These are phyloP conservation scores for Xestia c-nigrum DNA, from an alignment of 2,888 invertebrate species.

Conservation along the genomic window DNA sequence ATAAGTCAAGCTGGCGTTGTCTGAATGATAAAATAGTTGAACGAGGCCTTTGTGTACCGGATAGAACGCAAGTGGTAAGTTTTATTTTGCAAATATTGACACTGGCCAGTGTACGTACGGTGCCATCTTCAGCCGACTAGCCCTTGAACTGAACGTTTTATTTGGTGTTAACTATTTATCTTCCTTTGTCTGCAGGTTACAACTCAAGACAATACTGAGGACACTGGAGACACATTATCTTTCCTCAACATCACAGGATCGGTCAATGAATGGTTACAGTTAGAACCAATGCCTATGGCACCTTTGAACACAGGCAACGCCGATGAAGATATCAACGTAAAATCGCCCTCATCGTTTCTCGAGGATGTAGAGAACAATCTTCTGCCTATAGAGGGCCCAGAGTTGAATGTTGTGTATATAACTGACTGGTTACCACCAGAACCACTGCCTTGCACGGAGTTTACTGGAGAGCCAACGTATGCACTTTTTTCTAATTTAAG, in stretches of 20 bases:
- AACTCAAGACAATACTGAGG: constrained; percentile 58
- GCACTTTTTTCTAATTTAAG: constrained; percentile 73
- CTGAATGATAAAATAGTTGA: constrained; percentile 92
- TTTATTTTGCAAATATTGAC: not conserved
- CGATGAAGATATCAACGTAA: constrained; percentile 60
- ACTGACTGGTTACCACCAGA: constrained; percentile 91
- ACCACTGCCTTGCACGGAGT: constrained; percentile 86
- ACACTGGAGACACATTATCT: constrained; percentile 74
- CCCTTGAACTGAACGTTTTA: not conserved
- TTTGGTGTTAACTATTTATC: not conserved
- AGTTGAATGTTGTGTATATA: constrained; percentile 78
- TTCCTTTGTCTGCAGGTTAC: constrained; percentile 39
- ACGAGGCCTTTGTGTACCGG: constrained; percentile 91
- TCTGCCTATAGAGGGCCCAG: constrained; percentile 27
- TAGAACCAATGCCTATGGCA: constrained; percentile 80
- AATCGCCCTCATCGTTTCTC: constrained; percentile 61
- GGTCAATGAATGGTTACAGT: constrained; percentile 82
- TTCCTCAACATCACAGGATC: constrained; percentile 84
- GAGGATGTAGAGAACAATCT: constrained; percentile 60
- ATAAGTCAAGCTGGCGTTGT: constrained; percentile 91
- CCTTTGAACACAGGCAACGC: constrained; percentile 61
- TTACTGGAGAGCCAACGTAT: constrained; percentile 92
- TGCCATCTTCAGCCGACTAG: not conserved
- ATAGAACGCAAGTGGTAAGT: constrained; percentile 77
- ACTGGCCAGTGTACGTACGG: not conserved